Conservation (phyloP, 1,140 invertebrate species). For the Asbolus verrucosus region DNA sequence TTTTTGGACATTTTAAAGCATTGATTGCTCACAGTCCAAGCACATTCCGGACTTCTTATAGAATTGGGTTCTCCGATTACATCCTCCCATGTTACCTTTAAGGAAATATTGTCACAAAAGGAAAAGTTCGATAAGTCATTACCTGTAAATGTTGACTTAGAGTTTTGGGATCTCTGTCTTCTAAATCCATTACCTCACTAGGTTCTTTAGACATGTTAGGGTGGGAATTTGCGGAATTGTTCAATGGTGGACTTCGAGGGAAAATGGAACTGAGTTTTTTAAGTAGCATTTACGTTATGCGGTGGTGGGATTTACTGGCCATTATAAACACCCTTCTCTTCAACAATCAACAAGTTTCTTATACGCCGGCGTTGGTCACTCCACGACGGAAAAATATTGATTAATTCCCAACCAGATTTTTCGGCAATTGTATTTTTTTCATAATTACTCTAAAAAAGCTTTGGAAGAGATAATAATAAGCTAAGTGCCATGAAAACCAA, state of each 20-base stretch:
- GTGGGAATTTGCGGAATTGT: constrained; percentile 1
- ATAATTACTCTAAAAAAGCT: too few species aligned
- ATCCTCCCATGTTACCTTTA: constrained; percentile 81
- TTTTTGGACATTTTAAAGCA: constrained; percentile 78
- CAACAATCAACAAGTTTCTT: constrained; percentile 44
- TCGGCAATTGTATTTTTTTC: constrained; percentile 12
- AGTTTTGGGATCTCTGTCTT: constrained; percentile 77
- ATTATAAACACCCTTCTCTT: constrained; percentile 12
- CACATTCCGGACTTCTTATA: constrained; percentile 78
- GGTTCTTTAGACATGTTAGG: constrained; percentile 48
- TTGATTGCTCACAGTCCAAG: constrained; percentile 77
- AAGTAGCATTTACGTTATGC: constrained; percentile 12
- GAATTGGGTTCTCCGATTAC: constrained; percentile 83
- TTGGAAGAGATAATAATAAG: too few species aligned
- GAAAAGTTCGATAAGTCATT: constrained; percentile 38
- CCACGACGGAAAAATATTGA: constrained; percentile 37
- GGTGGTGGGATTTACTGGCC: constrained; percentile 6
- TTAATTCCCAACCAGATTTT: constrained; percentile 4
- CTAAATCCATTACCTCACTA: constrained; percentile 69
- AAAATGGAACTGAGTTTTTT: constrained; percentile 10
- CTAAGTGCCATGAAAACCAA: too few species aligned
- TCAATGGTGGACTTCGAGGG: not conserved
- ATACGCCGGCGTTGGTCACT: constrained; percentile 45
- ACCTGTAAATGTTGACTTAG: constrained; percentile 79
- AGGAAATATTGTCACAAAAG: not conserved